Evolutionary conservation across 1,140 invertebrate genomes (phyloP), one percentile per base, ranked within the genome.

Genomic region (Cydia pomonella): DNA sequence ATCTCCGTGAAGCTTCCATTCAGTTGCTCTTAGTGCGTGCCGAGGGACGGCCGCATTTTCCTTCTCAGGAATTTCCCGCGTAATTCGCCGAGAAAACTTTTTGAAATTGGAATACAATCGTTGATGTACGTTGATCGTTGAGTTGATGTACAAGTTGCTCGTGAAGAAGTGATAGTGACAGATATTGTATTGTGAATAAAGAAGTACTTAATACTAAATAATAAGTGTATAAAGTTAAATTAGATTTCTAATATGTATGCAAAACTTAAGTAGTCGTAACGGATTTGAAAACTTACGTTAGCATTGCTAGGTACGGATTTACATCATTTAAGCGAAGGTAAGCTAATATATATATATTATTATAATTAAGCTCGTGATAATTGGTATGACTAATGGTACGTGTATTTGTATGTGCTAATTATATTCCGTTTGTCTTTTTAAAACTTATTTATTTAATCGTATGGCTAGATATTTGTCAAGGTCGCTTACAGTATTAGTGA

Each of bases 1-100:
- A 69, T 69, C 64, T 69, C 64, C 18, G 13, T 13, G 1, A 18
- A 38, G 27, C 64, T 69, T 29, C n/a, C 29, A 33, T 69, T 69
- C 64, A 69, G 64, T 69, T 33, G 64, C 29, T 69, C 64, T 21
- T 16, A 18, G n/a, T 33, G 2, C 64, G 27, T 33, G 27, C 5
- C 29, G 64, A 69, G 23, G 64, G 27, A 16, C 13, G 64, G 64
- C 16, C 64, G 64, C 29, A 16, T 69, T 41, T 12, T 7, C n/a
- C 29, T 38, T 7, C 29, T 2, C 29, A 4, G 5, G 27, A 38
- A 33, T n/a, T 69, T 69, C 27, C 64, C 64, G 64, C 64, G 64
- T 33, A 69, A 69, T 41, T 12, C 10, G 6, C n/a, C 21, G 21
- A 27, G 29, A 21, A 29, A 69, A 69, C 64, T 69, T 69, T 18